phyloP scores from a whole-genome alignment of 2,888 invertebrate genomes.

The Cataglyphis rosenhaueri region DNA sequence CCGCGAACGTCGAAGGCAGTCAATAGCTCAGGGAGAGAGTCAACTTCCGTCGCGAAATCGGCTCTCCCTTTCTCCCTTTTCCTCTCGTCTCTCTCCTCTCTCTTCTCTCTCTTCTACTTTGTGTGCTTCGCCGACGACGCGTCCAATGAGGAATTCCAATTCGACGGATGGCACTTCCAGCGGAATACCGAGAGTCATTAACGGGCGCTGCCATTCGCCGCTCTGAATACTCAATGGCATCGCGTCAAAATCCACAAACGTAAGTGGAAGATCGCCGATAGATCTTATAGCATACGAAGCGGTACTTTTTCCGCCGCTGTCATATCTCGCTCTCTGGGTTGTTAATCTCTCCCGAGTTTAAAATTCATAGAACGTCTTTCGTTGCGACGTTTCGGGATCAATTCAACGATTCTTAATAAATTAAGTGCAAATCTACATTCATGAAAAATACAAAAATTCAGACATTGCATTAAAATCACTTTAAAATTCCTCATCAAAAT shows the following conservation, averaged over 20 bases:
- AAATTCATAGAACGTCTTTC: conserved; percentile 13
- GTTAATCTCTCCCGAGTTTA: conserved; percentile 26
- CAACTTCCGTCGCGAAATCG: conserved; percentile 23
- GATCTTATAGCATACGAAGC: background rate
- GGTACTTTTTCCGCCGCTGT: background rate
- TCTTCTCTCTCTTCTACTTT: conserved; percentile 21
- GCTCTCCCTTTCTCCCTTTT: conserved; percentile 14
- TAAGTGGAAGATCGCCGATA: conserved; percentile 47
- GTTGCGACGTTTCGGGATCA: background rate
- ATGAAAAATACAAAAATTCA: background rate
- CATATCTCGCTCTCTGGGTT: conserved; percentile 8
- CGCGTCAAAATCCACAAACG: conserved; percentile 48
- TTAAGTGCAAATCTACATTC: background rate
- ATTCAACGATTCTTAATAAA: conserved; percentile 15
- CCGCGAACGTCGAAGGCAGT: conserved; percentile 42
- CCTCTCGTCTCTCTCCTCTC: background rate
- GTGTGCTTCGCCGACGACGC: conserved; percentile 33
- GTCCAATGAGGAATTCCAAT: conserved; percentile 53
- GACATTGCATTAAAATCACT: background rate
- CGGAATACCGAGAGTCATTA: conserved; percentile 58
- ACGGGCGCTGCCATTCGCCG: conserved; percentile 52
- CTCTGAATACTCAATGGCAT: conserved; percentile 61
- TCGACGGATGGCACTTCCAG: conserved; percentile 50
- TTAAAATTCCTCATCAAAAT: background rate
- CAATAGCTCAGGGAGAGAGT: conserved; percentile 38